A percentile compares a stretch with the other conserved stretches of the same genome.
These are phyloP conservation scores for Drosophila arizonae DNA, from an alignment of 1,140 invertebrate genomes.

Conservation along the genomic window DNA sequence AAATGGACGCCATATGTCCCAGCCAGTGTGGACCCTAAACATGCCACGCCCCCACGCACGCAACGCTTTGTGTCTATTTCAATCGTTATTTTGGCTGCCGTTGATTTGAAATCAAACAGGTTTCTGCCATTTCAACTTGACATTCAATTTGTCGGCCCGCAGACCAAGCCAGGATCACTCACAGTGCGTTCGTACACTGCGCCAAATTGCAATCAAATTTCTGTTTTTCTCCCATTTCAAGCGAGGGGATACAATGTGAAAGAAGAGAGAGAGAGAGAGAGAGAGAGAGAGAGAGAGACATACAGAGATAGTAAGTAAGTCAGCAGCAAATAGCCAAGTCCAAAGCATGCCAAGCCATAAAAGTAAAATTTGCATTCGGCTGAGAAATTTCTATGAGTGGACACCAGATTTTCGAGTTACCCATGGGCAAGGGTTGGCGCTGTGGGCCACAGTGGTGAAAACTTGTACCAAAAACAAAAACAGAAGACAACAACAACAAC, in stretches of 20 bases:
- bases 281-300: no score
- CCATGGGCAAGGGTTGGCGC: constrained; percentile 38
- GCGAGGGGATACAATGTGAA: no score
- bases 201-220: constrained; percentile 23
- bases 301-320: not conserved
- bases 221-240: no score
- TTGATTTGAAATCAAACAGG: constrained; percentile 74
- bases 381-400: constrained; percentile 51
- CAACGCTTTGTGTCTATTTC: constrained; percentile 63
- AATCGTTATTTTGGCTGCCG: constrained; percentile 52
- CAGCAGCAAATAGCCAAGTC: no score
- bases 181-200: not conserved
- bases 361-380: constrained; percentile 56
- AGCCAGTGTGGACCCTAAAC: not conserved
- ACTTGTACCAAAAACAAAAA: constrained; percentile 42
- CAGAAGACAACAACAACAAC: constrained; percentile 25
- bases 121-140: constrained; percentile 51
- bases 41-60: constrained; percentile 4
- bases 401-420: constrained; percentile 57
- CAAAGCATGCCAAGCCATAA: constrained; percentile 32
- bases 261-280: no score
- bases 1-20: constrained; percentile 22
- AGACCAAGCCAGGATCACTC: constrained; percentile 12
- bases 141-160: constrained; percentile 59
- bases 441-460: constrained; percentile 40